These are phyloP conservation scores for Folsomia candida DNA, from an alignment of 2,888 invertebrate genomes.

Conservation along the genomic window DNA sequence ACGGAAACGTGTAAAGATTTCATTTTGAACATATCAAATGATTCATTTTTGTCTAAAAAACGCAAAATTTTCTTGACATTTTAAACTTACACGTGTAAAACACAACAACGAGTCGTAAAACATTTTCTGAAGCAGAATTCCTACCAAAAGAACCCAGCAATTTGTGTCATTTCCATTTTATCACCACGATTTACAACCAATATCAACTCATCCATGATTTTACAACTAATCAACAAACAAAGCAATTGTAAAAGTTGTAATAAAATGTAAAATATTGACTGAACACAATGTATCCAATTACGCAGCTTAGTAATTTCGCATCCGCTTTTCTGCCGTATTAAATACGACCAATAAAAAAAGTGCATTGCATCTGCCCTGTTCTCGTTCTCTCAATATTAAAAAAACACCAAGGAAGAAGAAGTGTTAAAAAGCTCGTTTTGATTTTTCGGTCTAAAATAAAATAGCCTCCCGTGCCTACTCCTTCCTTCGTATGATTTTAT, in stretches of 20 bases:
- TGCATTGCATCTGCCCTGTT: too few species aligned
- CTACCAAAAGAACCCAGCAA: background rate
- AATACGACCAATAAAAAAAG: too few species aligned
- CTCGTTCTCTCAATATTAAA: too few species aligned
- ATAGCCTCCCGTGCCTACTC: background rate
- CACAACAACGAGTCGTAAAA: too few species aligned
- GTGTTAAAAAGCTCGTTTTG: background rate
- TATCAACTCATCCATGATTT: background rate
- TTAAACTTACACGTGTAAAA: too few species aligned
- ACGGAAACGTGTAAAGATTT: too few species aligned
- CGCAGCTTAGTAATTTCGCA: background rate
- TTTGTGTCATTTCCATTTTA: background rate
- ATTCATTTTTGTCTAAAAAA: too few species aligned
- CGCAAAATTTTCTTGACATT: too few species aligned
- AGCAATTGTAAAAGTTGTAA: background rate
- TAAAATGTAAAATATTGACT: background rate
- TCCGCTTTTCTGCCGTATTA: too few species aligned
- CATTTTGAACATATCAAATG: too few species aligned
- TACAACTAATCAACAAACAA: background rate
- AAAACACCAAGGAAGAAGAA: background rate
- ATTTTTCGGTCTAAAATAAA: background rate
- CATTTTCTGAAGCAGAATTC: too few species aligned
- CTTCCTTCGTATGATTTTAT: conserved; percentile 2
- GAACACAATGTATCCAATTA: background rate
- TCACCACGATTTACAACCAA: background rate